Conservation (phyloP, 2,888 invertebrate species). For the Ctena decussata region DNA sequence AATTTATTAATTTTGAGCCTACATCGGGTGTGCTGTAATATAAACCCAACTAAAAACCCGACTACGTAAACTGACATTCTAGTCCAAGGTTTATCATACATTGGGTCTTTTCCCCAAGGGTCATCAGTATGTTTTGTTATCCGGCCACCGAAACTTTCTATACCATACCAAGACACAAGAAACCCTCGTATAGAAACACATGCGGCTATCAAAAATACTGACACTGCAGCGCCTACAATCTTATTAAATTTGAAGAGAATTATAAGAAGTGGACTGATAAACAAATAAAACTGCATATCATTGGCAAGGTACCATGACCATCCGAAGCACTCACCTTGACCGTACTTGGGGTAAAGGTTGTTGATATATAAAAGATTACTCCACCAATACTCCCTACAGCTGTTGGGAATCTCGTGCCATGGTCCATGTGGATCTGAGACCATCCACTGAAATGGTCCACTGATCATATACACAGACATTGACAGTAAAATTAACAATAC, state of each 20-base stretch:
- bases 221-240: slow-evolving; percentile 19
- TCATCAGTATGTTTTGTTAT: slow-evolving; percentile 49
- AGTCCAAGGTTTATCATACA: slow-evolving; percentile 86
- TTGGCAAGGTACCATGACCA: slow-evolving; percentile 72
- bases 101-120: slow-evolving; percentile 32
- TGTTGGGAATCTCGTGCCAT: neutral
- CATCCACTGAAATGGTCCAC: slow-evolving; percentile 61
- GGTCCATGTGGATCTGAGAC: slow-evolving; percentile 18
- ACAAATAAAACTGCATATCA: slow-evolving; percentile 75
- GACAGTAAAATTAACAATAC: slow-evolving; percentile 49
- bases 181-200: slow-evolving; percentile 18
- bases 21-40: slow-evolving; percentile 75
- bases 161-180: slow-evolving; percentile 28
- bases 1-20: slow-evolving; percentile 64
- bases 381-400: slow-evolving; percentile 81
- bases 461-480: slow-evolving; percentile 37
- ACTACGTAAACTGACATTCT: slow-evolving; percentile 86
- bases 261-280: slow-evolving; percentile 68
- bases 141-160: neutral
- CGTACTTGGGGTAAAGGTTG: slow-evolving; percentile 75
- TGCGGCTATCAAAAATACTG: slow-evolving; percentile 25
- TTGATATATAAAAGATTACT: slow-evolving; percentile 79
- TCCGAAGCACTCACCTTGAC: slow-evolving; percentile 70
- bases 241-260: slow-evolving; percentile 25
- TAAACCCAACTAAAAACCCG: slow-evolving; percentile 86